Evolutionary conservation across 2,797 vertebrate genomes (phyloP), one percentile per base, ranked within the genome.

Genomic region (Protosalanx chinensis): DNA sequence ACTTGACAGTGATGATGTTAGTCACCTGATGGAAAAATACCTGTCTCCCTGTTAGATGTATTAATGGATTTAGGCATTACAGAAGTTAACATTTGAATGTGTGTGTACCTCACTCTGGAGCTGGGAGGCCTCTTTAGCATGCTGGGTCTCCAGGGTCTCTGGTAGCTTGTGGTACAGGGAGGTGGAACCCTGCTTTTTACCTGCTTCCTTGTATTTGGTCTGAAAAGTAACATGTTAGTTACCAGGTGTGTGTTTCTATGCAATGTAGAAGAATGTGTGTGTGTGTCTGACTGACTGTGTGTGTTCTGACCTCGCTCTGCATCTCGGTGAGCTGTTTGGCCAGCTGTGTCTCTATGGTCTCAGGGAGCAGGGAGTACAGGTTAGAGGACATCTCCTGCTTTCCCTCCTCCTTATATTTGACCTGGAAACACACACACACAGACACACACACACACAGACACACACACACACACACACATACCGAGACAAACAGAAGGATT

Each of bases 341-440:
- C 15, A 82, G 89, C 1, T 82, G 85, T 0, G 83, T 91, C 64
- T 89, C 69, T 15, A 85, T 23, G 59, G 89, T 91, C 20, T 91
- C 80, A 0, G 90, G 83, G 29, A 92, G 75, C 68, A 84, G 35
- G 1, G 89, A 88, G 85, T 76, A 91, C 32, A 91, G 75, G 69
- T 33, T 88, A 12, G 69, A 0, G 62, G 68, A 88, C 85, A 88
- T 81, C 73, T 90, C 85, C 76, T 87, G 83, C 82, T 92, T 96
- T 1, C 89, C 85, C 5, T 88, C 91, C 68, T 92, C 93, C 86
- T 95, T 96, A 64, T 97, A 98, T 72, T 94, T 95, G 67, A 93
- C 86, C 96, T 97, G 82, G 2, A 78, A 65, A 59, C 57, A 56
- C 3, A 72, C n/a, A 69, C 4, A 20, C 7, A n/a, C 53, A 30